Evolutionary conservation across 2,888 invertebrate species (phyloP).

Genomic region (Troglohyphantes excavatus): DNA sequence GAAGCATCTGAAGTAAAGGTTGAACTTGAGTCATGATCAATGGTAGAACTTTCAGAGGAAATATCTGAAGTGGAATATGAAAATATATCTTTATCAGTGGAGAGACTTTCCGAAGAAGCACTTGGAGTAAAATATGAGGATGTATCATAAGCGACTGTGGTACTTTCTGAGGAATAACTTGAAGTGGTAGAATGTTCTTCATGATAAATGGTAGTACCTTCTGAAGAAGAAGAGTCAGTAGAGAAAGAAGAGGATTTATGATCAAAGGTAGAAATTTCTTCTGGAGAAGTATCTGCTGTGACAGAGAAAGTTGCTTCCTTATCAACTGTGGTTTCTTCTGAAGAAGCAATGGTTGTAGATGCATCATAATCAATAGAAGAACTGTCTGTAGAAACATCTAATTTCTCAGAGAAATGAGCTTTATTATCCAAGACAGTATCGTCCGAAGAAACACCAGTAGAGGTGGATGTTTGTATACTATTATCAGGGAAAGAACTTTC

Average conservation of each 20-base stretch:
- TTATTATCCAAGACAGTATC: not conserved
- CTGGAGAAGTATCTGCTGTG: too few species aligned
- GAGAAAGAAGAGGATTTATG: not conserved
- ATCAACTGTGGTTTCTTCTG: too few species aligned
- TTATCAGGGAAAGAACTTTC: not conserved
- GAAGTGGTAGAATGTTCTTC: not conserved
- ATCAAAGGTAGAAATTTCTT: not conserved
- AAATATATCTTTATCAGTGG: not conserved
- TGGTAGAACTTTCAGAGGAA: not conserved
- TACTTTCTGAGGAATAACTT: not conserved
- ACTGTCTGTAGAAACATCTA: too few species aligned
- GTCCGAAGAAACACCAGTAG: too few species aligned
- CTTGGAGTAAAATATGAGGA: not conserved
- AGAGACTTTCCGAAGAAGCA: not conserved
- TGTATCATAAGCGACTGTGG: not conserved
- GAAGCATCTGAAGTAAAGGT: not conserved
- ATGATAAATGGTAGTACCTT: not conserved
- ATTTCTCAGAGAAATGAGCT: not conserved
- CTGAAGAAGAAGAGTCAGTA: not conserved
- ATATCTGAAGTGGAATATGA: not conserved
- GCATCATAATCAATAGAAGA: too few species aligned
- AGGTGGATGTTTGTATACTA: too few species aligned
- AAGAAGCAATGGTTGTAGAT: not conserved
- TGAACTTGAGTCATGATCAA: not conserved
- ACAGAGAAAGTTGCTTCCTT: too few species aligned